A percentile compares a stretch with the other conserved stretches of the same genome.
phyloP scores from a whole-genome alignment of 2,797 vertebrate genomes.

The Enteromius viviparus region DNA sequence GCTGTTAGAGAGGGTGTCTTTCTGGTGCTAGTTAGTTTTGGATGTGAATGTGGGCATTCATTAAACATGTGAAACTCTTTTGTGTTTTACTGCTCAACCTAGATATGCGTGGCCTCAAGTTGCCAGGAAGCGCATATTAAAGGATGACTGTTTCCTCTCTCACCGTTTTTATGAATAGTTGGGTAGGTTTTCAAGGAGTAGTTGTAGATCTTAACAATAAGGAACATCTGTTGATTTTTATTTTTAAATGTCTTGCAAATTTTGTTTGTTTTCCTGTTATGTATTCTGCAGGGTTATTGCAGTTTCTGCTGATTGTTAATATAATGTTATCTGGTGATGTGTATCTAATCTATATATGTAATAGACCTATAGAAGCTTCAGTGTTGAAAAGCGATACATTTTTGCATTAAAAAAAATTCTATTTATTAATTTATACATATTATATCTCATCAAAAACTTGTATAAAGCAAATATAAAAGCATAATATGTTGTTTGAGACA shows the following conservation, averaged over 20 bases:
- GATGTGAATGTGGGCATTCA: constrained; percentile 50
- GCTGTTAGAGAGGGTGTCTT: constrained; percentile 49
- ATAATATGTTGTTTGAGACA: no score
- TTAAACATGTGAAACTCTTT: constrained; percentile 51
- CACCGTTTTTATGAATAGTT: background rate
- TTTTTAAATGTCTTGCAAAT: background rate
- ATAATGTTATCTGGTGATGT: background rate
- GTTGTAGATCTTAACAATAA: background rate
- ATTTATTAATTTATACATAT: no score
- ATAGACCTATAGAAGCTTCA: no score
- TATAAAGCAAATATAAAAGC: no score
- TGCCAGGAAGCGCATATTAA: constrained; percentile 25
- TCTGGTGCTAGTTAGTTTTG: constrained; percentile 37
- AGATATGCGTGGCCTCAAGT: constrained; percentile 48
- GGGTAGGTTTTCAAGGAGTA: background rate
- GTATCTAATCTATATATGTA: no score
- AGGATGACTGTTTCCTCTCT: constrained; percentile 1
- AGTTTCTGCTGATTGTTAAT: background rate
- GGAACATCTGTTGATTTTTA: background rate
- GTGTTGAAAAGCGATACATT: no score
- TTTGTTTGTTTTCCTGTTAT: background rate
- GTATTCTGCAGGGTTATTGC: background rate
- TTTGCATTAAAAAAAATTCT: no score
- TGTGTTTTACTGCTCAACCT: constrained; percentile 42
- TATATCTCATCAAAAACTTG: no score